phyloP scores from a whole-genome alignment of 2,797 vertebrate genomes.

The Hemibagrus guttatus region DNA sequence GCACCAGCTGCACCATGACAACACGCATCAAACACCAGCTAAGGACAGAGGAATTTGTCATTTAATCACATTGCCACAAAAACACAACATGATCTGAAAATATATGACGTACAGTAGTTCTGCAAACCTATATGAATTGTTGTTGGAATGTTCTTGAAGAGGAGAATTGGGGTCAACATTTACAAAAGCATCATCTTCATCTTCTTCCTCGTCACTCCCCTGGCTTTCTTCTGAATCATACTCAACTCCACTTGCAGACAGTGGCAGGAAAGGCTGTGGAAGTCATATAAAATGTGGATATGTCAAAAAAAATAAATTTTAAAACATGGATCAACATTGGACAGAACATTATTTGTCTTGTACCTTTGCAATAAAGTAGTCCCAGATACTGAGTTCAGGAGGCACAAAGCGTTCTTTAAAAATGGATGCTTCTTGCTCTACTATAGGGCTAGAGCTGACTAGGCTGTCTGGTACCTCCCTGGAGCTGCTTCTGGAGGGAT shows the following conservation, averaged over 20 bases:
- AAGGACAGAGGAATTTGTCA: slow-evolving; percentile 32
- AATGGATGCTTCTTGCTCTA: slow-evolving; percentile 74
- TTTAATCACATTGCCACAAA: neutral
- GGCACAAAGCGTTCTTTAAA: slow-evolving; percentile 90
- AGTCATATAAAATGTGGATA: neutral
- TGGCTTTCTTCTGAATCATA: slow-evolving; percentile 97
- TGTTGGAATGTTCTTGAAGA: slow-evolving; percentile 89
- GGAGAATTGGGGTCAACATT: slow-evolving; percentile 78
- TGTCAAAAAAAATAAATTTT: neutral
- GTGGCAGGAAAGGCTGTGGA: slow-evolving; percentile 82
- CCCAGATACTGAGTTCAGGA: slow-evolving; percentile 98
- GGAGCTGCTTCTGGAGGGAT: slow-evolving; percentile 75
- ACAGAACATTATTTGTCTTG: slow-evolving; percentile 1
- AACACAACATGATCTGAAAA: neutral
- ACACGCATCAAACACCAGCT: slow-evolving; percentile 99
- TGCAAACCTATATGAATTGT: slow-evolving; percentile 93
- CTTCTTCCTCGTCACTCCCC: slow-evolving; percentile 82
- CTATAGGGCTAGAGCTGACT: slow-evolving; percentile 65
- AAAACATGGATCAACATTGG: neutral
- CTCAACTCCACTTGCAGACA: slow-evolving; percentile 80
- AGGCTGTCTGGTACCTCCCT: slow-evolving; percentile 75
- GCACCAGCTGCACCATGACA: slow-evolving; percentile 94
- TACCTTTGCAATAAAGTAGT: slow-evolving; percentile 98
- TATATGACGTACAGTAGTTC: neutral
- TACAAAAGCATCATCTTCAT: slow-evolving; percentile 68